phyloP scores from a whole-genome alignment of 1,140 invertebrate species.

The Orchestia grillus region DNA sequence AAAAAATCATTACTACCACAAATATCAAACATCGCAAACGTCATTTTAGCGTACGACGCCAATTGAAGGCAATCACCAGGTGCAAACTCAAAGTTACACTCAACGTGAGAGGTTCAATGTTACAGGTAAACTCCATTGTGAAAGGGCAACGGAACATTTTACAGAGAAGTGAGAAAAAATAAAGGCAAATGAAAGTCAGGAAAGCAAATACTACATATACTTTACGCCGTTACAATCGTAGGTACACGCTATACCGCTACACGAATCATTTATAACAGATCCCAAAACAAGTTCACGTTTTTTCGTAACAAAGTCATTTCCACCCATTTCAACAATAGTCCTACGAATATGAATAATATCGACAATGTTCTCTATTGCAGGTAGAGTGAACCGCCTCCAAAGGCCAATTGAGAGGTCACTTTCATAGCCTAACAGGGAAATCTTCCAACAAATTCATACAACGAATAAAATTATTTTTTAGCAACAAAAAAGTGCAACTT shows the following conservation, averaged over 20 bases:
- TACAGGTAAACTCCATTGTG: not conserved
- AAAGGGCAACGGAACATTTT: not conserved
- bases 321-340: not conserved
- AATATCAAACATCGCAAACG: too few species aligned
- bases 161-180: not conserved
- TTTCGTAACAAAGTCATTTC: not conserved
- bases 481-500: not conserved
- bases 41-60: too few species aligned
- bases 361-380: not conserved
- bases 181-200: constrained; percentile 1
- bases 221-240: constrained; percentile 21
- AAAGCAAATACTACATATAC: constrained; percentile 47
- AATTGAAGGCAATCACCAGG: not conserved
- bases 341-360: not conserved
- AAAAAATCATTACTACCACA: too few species aligned
- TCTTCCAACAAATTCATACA: constrained; percentile 23
- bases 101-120: not conserved
- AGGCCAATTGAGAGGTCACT: not conserved
- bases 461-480: constrained; percentile 4
- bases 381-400: not conserved
- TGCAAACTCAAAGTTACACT: not conserved
- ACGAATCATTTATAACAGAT: not conserved
- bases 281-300: not conserved
- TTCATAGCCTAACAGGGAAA: not conserved
- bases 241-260: not conserved